A percentile compares a stretch with the other conserved stretches of the same genome.
Conservation (phyloP, 2,888 invertebrate species). For the Diloba caeruleocephala region DNA sequence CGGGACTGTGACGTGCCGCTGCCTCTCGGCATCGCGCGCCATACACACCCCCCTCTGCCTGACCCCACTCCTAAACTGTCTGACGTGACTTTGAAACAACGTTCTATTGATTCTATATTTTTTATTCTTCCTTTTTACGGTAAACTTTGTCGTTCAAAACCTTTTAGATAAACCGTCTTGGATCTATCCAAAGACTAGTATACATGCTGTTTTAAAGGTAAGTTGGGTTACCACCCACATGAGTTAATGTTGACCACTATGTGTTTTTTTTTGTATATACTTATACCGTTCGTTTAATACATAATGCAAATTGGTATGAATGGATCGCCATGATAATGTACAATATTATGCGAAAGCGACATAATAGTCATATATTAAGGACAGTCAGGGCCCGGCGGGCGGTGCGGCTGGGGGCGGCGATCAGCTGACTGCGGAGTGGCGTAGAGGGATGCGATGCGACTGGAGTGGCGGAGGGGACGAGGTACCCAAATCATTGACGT, state of each 20-base stretch:
- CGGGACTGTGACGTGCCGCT: constrained; percentile 80
- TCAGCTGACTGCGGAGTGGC: constrained; percentile 52
- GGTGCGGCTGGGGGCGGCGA: constrained; percentile 39
- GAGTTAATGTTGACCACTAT: no score
- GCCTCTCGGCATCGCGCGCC: constrained; percentile 45
- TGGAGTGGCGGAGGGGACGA: constrained; percentile 7
- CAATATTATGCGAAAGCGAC: no score
- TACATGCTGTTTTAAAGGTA: no score
- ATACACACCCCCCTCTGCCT: constrained; percentile 30
- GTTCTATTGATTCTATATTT: constrained; percentile 63
- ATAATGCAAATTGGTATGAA: no score
- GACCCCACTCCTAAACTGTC: constrained; percentile 44
- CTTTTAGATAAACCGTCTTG: no score
- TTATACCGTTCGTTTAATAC: no score
- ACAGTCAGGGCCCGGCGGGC: constrained; percentile 15
- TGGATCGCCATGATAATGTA: no score
- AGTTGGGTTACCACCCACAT: no score
- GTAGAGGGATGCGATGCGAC: neutral
- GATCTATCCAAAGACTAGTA: no score
- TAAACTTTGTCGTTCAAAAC: neutral
- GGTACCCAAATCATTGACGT: constrained; percentile 20
- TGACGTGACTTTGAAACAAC: constrained; percentile 65
- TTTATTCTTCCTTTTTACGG: constrained; percentile 10
- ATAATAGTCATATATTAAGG: neutral
- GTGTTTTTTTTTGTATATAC: no score